phyloP scores from a whole-genome alignment of 2,888 invertebrate genomes.

The Eueremaeus valkanovi region DNA sequence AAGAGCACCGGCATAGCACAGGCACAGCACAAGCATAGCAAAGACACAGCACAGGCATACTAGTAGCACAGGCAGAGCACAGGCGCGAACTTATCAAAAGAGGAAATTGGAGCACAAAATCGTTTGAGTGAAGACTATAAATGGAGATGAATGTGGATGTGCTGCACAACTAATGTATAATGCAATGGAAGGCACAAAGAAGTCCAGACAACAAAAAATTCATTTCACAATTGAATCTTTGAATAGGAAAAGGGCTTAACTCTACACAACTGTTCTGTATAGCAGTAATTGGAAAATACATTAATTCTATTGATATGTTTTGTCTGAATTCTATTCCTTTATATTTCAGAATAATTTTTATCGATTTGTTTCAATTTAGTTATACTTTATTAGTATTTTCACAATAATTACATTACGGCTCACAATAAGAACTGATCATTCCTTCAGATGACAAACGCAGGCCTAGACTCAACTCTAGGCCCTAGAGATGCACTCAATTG shows the following conservation, averaged over 20 bases:
- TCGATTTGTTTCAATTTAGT: too few relatives aligned
- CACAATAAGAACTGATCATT: too few relatives aligned
- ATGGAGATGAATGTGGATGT: constrained; percentile 19
- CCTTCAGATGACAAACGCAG: too few relatives aligned
- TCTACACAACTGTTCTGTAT: too few relatives aligned
- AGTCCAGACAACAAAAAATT: background rate
- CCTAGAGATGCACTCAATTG: too few relatives aligned
- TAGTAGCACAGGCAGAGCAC: constrained; percentile 8
- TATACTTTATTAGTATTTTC: too few relatives aligned
- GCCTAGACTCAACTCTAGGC: too few relatives aligned
- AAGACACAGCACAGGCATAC: constrained; percentile 1
- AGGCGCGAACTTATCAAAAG: constrained; percentile 23
- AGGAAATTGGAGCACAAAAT: constrained; percentile 30
- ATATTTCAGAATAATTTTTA: too few relatives aligned
- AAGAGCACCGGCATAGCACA: constrained; percentile 1
- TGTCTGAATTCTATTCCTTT: too few relatives aligned
- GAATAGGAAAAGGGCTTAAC: background rate
- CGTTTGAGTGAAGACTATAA: constrained; percentile 15
- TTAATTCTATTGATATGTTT: background rate
- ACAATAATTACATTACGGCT: too few relatives aligned
- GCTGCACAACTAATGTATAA: background rate
- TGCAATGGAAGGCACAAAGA: constrained; percentile 5
- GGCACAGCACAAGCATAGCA: constrained; percentile 4
- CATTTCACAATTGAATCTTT: constrained; percentile 16
- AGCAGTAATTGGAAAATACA: constrained; percentile 2